phyloP scores from a whole-genome alignment of 2,113 vertebrate species.

The Stigmatopora argus region DNA sequence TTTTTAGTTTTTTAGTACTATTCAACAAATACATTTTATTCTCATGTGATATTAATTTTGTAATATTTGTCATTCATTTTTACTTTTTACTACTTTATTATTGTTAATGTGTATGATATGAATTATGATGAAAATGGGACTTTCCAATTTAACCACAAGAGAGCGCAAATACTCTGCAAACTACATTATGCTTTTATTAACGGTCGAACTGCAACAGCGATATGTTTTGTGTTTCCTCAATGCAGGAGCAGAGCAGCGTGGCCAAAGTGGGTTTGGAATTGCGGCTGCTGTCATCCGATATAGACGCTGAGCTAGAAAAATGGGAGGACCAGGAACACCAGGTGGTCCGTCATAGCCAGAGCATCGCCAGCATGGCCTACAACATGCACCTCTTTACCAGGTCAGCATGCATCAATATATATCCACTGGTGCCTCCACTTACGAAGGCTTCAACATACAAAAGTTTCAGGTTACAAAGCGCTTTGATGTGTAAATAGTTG shows the following conservation, averaged over 20 bases:
- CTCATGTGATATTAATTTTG: neutral
- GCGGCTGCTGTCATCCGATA: slow-evolving; percentile 83
- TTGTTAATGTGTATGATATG: too few species aligned
- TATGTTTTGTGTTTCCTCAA: neutral
- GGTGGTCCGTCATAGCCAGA: slow-evolving; percentile 78
- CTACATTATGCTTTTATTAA: too few species aligned
- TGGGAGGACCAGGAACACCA: slow-evolving; percentile 93
- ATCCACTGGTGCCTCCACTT: too few species aligned
- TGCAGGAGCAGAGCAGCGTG: slow-evolving; percentile 86
- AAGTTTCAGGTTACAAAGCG: too few species aligned
- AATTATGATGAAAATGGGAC: too few species aligned
- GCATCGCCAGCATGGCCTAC: slow-evolving; percentile 89
- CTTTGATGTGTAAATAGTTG: too few species aligned
- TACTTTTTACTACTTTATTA: neutral
- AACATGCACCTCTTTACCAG: slow-evolving; percentile 95
- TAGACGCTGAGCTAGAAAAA: slow-evolving; percentile 87
- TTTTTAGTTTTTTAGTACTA: too few species aligned
- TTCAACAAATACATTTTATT: too few species aligned
- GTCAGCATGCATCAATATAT: slow-evolving; percentile 56
- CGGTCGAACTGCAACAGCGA: neutral
- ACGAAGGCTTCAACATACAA: too few species aligned
- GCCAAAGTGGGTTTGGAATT: slow-evolving; percentile 90
- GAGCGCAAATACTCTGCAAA: too few species aligned
- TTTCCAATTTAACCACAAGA: too few species aligned
- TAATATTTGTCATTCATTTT: neutral